Evolutionary conservation across 2,888 invertebrate genomes (phyloP).

Genomic region (Andricus curvator): DNA sequence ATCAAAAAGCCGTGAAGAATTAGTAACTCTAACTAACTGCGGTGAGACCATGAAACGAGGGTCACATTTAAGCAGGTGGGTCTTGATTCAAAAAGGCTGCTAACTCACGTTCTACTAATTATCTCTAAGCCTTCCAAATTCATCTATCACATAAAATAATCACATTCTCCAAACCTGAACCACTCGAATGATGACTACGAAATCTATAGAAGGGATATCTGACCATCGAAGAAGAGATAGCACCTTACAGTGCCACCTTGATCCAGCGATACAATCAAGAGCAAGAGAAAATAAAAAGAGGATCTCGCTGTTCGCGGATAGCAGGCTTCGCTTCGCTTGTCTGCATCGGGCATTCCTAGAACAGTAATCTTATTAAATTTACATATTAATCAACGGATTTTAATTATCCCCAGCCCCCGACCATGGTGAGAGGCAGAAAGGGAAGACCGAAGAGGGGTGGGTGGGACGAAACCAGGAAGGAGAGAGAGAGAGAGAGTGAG

Average conservation of each 20-base stretch:
- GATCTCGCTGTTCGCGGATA: slow-evolving; percentile 6
- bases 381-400: slow-evolving; percentile 99
- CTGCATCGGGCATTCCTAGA: slow-evolving; percentile 86
- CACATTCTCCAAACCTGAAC: background rate
- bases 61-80: background rate
- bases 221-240: slow-evolving; percentile 30
- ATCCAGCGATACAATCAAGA: slow-evolving; percentile 40
- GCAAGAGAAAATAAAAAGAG: slow-evolving; percentile 20
- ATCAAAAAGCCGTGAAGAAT: background rate
- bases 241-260: slow-evolving; percentile 39
- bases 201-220: slow-evolving; percentile 4
- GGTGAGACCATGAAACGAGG: background rate
- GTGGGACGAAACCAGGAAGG: slow-evolving; percentile 53
- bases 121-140: slow-evolving; percentile 10
- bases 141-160: slow-evolving; percentile 22
- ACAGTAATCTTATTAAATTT: slow-evolving; percentile 99
- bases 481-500: slow-evolving; percentile 51
- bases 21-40: background rate
- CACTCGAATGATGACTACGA: background rate
- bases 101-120: slow-evolving; percentile 25
- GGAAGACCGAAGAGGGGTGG: slow-evolving; percentile 56
- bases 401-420: slow-evolving; percentile 91
- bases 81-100: slow-evolving; percentile 13
- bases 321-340: slow-evolving; percentile 63
- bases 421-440: slow-evolving; percentile 56